These are phyloP conservation scores for Gallinago paraguaiae DNA, from an alignment of 2,113 vertebrate species.

Conservation along the genomic window DNA sequence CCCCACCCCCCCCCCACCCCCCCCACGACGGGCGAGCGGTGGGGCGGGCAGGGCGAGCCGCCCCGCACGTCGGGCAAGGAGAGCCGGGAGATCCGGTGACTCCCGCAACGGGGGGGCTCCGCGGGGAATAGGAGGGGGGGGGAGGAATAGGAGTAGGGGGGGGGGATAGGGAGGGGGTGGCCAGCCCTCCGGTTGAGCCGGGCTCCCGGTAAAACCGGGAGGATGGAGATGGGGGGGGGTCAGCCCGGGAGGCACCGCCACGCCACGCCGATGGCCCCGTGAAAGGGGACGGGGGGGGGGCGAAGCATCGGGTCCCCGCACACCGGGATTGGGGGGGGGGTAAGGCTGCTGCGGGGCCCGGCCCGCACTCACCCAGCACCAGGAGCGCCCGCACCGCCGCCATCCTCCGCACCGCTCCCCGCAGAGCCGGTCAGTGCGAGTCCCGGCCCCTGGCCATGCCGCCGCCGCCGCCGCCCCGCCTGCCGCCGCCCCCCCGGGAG, in stretches of 20 bases:
- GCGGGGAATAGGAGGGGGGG: too few species aligned
- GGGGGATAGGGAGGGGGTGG: not conserved
- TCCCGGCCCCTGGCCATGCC: constrained; percentile 22
- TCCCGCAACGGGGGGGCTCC: not conserved
- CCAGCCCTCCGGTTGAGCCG: not conserved
- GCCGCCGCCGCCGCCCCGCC: not conserved
- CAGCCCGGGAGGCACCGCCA: not conserved
- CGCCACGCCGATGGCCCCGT: not conserved
- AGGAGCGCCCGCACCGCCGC: constrained; percentile 37
- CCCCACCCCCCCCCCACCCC: not conserved
- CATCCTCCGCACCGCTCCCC: constrained; percentile 1
- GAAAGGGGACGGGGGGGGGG: not conserved
- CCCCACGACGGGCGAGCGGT: too few species aligned
- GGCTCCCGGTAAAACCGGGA: not conserved
- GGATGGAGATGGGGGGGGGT: not conserved
- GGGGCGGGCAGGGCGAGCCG: not conserved
- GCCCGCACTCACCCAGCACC: constrained; percentile 35
- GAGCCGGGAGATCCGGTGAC: not conserved
- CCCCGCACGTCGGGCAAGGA: not conserved
- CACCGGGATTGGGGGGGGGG: too few species aligned
- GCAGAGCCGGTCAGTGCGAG: not conserved
- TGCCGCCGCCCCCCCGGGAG: not conserved
- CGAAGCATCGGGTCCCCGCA: not conserved
- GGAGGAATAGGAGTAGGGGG: too few species aligned
- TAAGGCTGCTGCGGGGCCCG: not conserved